Evolutionary conservation across 2,797 vertebrate genomes (phyloP), one percentile per base, ranked within the genome.

Genomic region (Tamandua tetradactyla): DNA sequence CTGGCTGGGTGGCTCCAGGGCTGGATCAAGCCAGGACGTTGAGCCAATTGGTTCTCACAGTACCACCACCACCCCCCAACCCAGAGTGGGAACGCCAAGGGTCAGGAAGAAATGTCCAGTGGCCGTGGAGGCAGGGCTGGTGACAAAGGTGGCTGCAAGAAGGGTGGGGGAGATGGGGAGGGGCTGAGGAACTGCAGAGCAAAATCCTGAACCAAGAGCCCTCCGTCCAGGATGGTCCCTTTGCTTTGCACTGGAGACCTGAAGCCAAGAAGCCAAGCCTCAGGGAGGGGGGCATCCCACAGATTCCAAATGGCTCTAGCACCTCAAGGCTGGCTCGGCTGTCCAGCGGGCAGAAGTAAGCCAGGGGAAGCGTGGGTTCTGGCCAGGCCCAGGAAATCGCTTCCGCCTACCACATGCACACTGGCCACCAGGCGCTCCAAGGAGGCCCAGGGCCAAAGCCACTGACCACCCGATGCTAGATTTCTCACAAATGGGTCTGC

Each of bases 401-500:
- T 75, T 82, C 84, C 15, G 27, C 1, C 49, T 61, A 52, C 59
- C 91, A 47, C 61, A 13, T 0, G 3, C 42, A 30, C 0, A 11
- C 87, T 25, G 72, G 79, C 83, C 86, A 35, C n/a, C 2, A 1
- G 3, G 59, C 2, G 0, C 42, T 87, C 74, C 71, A 27, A 83
- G 91, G 66, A 71, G 80, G 79, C 79, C 68, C 55, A 40, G 84
- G 89, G n/a, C 68, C 5, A 35, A 62, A 75, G 44, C 95, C 9
- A 0, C 71, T 49, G 89, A 42, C 81, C 59, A 86, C 61, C 93
- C 92, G 79, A 42, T 4, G 94, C 93, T 89, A 89, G 95, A 85
- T 95, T 95, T 95, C 97, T 96, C 93, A n/a, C 96, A 98, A 97
- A 97, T 88, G 69, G 30, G 94, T 85, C 95, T 96, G 97, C 94